Percentiles rank a stretch among this genome's conserved stretches.
phyloP scores from a whole-genome alignment of 2,888 invertebrate species.

The Apodemia zela region DNA sequence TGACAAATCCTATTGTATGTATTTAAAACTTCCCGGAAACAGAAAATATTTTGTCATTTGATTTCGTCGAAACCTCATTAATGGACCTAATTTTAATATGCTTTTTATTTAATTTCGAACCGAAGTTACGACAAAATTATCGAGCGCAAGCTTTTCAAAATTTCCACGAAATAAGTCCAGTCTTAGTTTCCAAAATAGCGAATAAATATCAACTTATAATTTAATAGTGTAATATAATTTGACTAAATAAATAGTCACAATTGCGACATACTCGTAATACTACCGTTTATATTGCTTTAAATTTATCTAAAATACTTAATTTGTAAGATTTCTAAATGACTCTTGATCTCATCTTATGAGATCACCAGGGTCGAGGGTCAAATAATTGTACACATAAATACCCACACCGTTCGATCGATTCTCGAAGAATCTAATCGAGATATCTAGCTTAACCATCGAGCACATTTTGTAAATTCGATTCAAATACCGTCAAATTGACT shows the following conservation, averaged over 20 bases:
- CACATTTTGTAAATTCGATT: conserved; percentile 51
- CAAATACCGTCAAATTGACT: conserved; percentile 26
- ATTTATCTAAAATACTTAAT: conserved; percentile 13
- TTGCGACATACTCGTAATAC: conserved; percentile 1
- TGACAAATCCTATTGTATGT: too few species aligned
- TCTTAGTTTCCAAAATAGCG: background rate
- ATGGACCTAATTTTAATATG: too few species aligned
- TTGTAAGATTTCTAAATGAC: conserved; percentile 3
- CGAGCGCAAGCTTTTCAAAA: background rate
- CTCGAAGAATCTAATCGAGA: background rate
- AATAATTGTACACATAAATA: background rate
- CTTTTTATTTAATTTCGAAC: too few species aligned
- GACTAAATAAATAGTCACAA: conserved; percentile 13
- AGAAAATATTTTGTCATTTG: too few species aligned
- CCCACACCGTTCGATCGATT: background rate
- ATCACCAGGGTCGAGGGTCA: conserved; percentile 1
- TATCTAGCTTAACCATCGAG: conserved; percentile 37
- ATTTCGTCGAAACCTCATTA: too few species aligned
- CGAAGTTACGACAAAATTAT: background rate
- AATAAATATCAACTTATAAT: background rate
- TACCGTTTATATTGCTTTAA: conserved; percentile 13
- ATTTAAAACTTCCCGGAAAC: too few species aligned
- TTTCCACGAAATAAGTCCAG: background rate
- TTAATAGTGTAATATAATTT: conserved; percentile 11
- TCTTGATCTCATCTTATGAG: background rate